Percentiles rank a stretch among this genome's conserved stretches.
Evolutionary conservation across 37 sponge, comb jelly and placozoan genomes (phyloP).

Genomic region (Amphimedon queenslandica): DNA sequence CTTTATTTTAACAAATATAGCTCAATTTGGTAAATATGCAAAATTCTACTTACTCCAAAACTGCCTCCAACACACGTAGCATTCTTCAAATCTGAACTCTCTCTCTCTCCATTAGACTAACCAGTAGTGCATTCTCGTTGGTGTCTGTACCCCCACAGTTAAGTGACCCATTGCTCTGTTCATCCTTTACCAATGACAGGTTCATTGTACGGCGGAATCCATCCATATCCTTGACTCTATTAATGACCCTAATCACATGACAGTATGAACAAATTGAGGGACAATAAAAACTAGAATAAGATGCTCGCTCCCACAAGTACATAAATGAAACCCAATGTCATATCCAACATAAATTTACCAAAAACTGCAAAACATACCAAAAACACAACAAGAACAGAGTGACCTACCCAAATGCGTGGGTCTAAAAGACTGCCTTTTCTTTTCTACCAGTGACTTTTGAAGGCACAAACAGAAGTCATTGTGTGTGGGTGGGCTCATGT

Average conservation of each 20-base stretch:
- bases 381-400: slow-evolving; percentile 36
- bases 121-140: not conserved
- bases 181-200: slow-evolving; percentile 18
- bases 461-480: too few species aligned
- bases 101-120: too few species aligned
- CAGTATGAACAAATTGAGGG: slow-evolving; percentile 42
- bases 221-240: slow-evolving; percentile 54
- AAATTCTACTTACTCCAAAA: too few species aligned
- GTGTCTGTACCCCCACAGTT: not conserved
- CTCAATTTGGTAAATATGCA: too few species aligned
- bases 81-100: too few species aligned
- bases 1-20: too few species aligned
- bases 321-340: slow-evolving; percentile 52
- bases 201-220: slow-evolving; percentile 41
- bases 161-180: not conserved
- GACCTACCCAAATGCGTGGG: too few species aligned
- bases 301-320: not conserved
- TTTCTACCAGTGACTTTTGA: too few species aligned
- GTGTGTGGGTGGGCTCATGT: too few species aligned
- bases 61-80: too few species aligned
- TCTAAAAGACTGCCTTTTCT: too few species aligned
- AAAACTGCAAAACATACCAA: slow-evolving; percentile 54
- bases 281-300: too few species aligned
- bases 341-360: slow-evolving; percentile 76
- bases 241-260: slow-evolving; percentile 59